Evolutionary conservation across 2,797 vertebrate genomes (phyloP).

Genomic region (Distichodus sexfasciatus): DNA sequence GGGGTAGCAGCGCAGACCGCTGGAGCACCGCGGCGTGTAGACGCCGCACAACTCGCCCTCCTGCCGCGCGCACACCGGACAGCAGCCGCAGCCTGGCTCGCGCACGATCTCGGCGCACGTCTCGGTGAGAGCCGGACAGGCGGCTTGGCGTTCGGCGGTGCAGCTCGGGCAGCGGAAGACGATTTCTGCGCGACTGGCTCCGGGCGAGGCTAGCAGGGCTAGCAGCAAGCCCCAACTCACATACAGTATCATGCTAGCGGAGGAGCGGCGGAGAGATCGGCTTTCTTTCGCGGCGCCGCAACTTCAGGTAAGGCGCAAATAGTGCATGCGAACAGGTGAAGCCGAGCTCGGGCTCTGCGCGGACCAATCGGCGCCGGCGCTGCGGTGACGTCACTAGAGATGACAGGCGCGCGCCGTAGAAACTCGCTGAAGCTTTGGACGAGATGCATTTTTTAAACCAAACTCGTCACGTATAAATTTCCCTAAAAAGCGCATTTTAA

Average conservation of each 20-base stretch:
- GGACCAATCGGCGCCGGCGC: too few species aligned
- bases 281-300: too few species aligned
- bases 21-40: slow-evolving; percentile 88
- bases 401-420: too few species aligned
- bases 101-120: slow-evolving; percentile 88
- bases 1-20: slow-evolving; percentile 90
- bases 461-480: too few species aligned
- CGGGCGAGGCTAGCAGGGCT: slow-evolving; percentile 67
- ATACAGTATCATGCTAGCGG: neutral
- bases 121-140: slow-evolving; percentile 74
- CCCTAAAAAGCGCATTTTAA: too few species aligned
- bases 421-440: too few species aligned
- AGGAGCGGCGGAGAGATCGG: too few species aligned
- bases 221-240: slow-evolving; percentile 56
- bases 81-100: slow-evolving; percentile 94
- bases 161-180: slow-evolving; percentile 85
- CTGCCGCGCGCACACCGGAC: slow-evolving; percentile 87
- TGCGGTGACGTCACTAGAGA: too few species aligned
- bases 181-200: slow-evolving; percentile 76
- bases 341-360: too few species aligned
- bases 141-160: slow-evolving; percentile 81
- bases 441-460: too few species aligned
- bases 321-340: too few species aligned
- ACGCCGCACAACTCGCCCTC: slow-evolving; percentile 90
- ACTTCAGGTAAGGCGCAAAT: slow-evolving; percentile 60